Percentiles rank a stretch among this genome's conserved stretches.
Evolutionary conservation across 1,140 invertebrate genomes (phyloP).

Genomic region (Megalonaias nervosa): DNA sequence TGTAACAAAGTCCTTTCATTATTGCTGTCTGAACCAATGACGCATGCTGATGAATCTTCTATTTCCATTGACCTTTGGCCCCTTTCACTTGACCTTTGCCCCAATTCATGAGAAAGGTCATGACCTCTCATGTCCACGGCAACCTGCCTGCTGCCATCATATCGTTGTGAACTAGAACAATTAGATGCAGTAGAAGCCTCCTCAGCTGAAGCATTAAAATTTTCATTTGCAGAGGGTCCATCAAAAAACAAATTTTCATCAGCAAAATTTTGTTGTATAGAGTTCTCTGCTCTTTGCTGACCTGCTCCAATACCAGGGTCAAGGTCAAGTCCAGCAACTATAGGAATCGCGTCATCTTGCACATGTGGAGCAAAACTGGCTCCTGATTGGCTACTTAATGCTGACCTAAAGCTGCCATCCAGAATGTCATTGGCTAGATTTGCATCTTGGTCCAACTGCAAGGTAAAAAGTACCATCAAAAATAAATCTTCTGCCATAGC

Average conservation of each 20-base stretch:
- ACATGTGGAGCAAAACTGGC: constrained; percentile 8
- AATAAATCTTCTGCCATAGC: no score
- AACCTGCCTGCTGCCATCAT: not conserved
- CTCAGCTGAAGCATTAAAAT: no score
- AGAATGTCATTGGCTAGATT: constrained; percentile 41
- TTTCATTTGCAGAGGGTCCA: no score
- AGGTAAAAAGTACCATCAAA: no score
- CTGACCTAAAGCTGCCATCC: constrained; percentile 36
- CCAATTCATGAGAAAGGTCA: not conserved
- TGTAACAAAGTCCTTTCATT: constrained; percentile 15
- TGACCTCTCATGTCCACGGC: not conserved
- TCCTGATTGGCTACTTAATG: constrained; percentile 21
- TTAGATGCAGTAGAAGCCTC: no score
- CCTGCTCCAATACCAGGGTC: constrained; percentile 9
- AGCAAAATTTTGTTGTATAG: not conserved
- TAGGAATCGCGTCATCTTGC: constrained; percentile 7
- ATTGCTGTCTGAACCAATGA: not conserved
- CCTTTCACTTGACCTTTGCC: not conserved
- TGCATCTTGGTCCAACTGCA: no score
- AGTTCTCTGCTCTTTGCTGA: not conserved
- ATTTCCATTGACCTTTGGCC: not conserved
- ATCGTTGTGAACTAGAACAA: not conserved
- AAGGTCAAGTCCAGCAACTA: constrained; percentile 34
- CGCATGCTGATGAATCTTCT: not conserved
- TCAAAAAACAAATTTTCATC: not conserved